Evolutionary conservation across 2,113 vertebrate species (phyloP).

Genomic region (Rissa tridactyla): DNA sequence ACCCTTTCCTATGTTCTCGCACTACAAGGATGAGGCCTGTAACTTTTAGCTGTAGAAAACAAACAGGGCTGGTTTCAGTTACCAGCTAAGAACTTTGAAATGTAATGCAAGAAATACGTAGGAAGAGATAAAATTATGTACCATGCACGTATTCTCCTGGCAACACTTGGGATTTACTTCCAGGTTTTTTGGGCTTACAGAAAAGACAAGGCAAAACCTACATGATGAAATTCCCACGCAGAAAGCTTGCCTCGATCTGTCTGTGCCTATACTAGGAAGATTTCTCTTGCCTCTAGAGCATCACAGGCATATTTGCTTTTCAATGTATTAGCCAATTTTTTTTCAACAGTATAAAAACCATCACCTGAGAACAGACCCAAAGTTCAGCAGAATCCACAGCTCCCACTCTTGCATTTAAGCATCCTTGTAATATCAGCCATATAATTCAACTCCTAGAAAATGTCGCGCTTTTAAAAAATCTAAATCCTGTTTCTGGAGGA

Average conservation of each 20-base stretch:
- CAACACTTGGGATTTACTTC: neutral
- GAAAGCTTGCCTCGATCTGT: neutral
- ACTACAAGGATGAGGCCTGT: neutral
- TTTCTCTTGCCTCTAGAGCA: neutral
- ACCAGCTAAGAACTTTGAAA: neutral
- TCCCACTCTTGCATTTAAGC: neutral
- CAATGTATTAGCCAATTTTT: neutral
- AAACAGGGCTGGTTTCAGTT: neutral
- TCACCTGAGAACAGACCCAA: neutral
- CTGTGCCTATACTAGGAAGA: neutral
- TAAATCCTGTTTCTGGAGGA: neutral
- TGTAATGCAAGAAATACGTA: neutral
- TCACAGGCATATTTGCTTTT: neutral
- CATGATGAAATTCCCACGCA: neutral
- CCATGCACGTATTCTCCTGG: accelerated
- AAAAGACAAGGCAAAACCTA: neutral
- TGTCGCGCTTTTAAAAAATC: neutral
- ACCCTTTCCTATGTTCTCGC: neutral
- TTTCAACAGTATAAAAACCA: neutral
- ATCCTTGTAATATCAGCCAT: neutral
- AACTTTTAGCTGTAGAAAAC: neutral
- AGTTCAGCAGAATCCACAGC: neutral
- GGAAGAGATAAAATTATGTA: neutral
- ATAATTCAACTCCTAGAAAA: neutral
- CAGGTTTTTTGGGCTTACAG: neutral